Evolutionary conservation across 2,113 vertebrate species (phyloP), one percentile per base, ranked within the genome.

Genomic region (Colossoma macropomum): DNA sequence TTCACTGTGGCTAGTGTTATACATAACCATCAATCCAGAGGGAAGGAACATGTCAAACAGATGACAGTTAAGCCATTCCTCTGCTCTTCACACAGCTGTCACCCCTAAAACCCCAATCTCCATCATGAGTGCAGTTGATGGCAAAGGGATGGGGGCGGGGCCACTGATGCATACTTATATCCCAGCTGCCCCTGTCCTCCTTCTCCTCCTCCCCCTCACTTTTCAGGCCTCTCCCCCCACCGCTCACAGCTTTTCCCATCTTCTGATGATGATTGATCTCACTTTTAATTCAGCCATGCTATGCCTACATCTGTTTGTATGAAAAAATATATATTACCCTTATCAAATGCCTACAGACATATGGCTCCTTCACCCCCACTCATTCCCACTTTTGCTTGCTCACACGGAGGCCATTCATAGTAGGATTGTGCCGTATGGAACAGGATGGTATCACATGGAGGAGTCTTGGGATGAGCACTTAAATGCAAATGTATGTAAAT

Each of bases 401-500:
- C 62, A 48, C 5, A 79, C 19, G 32, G 32, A 30, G 34, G 34
- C 50, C 21, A 38, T 75, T 73, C 71, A 75, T 45, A 59, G 28
- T 21, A 59, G 27, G 54, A 21, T 4, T 50, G 25, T 27, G 16
- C 7, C 16, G 63, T 30, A 59, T 25, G 48, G 52, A 76, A 72
- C 19, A 8, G 28, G 34, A 28, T 71, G 77, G 32, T 69, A 38
- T 77, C 66, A 27, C n/a, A 21, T 19, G 71, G 59, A 72, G 65
- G 71, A 54, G 56, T 60, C 63, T 50, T 62, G 48, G n/a, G 72
- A 28, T 63, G 52, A 71, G 38, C 63, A 84, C 52, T 48, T 17
- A 66, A 77, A 80, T 84, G 77, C n/a, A 74, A 88, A 86, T 79
- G 62, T 80, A 85, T 85, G 85, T 80, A 85, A 85, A 88, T 83